A percentile compares a stretch with the other conserved stretches of the same genome.
Conservation (phyloP, 2,888 invertebrate genomes). For the Acanthosepion lycidas region DNA sequence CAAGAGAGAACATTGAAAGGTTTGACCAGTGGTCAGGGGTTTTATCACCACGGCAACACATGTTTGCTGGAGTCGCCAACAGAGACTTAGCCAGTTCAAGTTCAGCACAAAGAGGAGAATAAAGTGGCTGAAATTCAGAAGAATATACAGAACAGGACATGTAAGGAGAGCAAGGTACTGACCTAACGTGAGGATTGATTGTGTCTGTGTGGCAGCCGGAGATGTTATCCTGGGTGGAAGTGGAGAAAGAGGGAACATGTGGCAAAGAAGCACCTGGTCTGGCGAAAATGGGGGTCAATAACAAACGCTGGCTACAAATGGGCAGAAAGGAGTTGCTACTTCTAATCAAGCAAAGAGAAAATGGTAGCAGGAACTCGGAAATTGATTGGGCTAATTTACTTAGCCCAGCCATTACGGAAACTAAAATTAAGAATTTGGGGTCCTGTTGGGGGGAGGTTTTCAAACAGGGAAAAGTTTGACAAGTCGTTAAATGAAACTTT, state of each 20-base stretch:
- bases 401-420: constrained; percentile 20
- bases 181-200: neutral
- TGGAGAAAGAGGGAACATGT: neutral
- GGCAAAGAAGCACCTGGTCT: neutral
- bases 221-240: neutral
- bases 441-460: neutral
- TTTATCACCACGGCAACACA: neutral
- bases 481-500: neutral
- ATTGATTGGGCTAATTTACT: neutral
- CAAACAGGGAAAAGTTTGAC: neutral
- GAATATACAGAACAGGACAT: neutral
- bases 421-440: neutral
- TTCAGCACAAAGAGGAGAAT: neutral
- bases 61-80: neutral
- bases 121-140: neutral
- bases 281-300: neutral
- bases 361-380: neutral
- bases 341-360: neutral
- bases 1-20: neutral
- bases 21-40: neutral
- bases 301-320: neutral
- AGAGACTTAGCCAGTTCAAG: neutral
- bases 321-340: neutral
- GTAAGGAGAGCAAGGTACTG: neutral
- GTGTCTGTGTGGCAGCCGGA: neutral